Percentiles rank a stretch among this genome's conserved stretches.
These are phyloP conservation scores for Odobenus rosmarus DNA, from an alignment of 2,113 vertebrate genomes.

Conservation along the genomic window DNA sequence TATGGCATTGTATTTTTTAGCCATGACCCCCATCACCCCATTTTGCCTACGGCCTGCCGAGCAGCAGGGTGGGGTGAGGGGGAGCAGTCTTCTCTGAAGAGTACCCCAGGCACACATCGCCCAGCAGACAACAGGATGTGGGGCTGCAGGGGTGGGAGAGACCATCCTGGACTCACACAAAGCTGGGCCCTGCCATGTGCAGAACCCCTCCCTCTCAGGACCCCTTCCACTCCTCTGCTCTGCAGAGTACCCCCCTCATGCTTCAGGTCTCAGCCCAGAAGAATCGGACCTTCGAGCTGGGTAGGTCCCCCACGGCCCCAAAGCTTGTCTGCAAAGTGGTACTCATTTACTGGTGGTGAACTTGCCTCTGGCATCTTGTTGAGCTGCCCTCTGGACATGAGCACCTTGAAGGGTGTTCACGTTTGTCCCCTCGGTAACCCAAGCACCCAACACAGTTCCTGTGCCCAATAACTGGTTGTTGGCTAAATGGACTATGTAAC, in stretches of 20 bases:
- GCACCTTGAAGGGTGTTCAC: background rate
- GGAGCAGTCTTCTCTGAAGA: background rate
- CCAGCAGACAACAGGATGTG: accelerated
- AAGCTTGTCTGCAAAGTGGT: background rate
- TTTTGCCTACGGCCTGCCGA: background rate
- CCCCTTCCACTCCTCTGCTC: background rate
- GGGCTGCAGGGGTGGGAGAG: background rate
- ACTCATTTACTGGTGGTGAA: background rate
- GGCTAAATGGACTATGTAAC: background rate
- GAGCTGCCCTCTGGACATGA: background rate
- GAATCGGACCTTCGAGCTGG: background rate
- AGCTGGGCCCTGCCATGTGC: too few relatives aligned
- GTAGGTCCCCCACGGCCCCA: background rate
- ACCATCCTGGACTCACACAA: background rate
- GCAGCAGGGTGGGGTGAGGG: background rate
- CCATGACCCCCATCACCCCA: accelerated
- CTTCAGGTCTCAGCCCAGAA: background rate
- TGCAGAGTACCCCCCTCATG: background rate
- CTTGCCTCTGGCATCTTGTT: background rate
- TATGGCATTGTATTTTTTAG: background rate
- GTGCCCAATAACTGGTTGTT: background rate
- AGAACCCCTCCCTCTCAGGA: background rate
- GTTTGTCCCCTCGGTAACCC: background rate
- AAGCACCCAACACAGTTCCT: background rate
- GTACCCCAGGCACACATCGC: background rate